These are phyloP conservation scores for Eurystomus gularis DNA, from an alignment of 2,113 vertebrate species.

Conservation along the genomic window DNA sequence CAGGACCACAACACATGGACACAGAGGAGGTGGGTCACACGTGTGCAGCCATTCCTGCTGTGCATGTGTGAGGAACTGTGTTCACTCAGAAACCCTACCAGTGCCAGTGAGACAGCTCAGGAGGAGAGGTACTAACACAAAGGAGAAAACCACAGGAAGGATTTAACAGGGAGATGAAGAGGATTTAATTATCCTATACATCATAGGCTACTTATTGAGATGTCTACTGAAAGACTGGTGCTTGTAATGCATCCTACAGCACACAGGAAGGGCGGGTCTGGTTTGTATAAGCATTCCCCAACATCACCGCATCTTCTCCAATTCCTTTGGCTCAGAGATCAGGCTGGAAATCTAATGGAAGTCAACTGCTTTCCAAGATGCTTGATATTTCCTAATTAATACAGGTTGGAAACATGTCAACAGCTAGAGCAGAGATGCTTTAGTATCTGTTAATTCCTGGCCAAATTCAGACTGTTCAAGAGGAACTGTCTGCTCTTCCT, in stretches of 20 bases:
- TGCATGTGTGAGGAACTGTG: accelerated
- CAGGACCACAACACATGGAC: accelerated
- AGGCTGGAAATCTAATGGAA: constrained; percentile 14
- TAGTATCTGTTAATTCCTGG: not conserved
- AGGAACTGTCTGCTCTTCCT: not conserved
- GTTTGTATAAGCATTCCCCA: constrained; percentile 20
- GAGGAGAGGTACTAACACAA: not conserved
- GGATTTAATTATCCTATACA: constrained; percentile 1
- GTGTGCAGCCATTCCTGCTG: accelerated
- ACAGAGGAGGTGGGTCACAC: accelerated
- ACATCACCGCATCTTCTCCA: not conserved
- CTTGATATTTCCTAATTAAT: constrained; percentile 27
- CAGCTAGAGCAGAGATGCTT: not conserved
- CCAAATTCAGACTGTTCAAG: not conserved
- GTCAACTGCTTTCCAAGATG: constrained; percentile 27
- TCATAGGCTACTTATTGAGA: not conserved
- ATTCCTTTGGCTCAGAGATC: constrained; percentile 23
- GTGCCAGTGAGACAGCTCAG: not conserved
- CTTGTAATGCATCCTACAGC: not conserved
- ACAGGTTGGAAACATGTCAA: constrained; percentile 23
- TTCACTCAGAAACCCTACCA: not conserved
- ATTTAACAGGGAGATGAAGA: not conserved
- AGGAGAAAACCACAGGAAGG: not conserved
- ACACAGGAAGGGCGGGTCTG: not conserved
- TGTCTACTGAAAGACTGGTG: not conserved